Conservation (phyloP, 2,888 invertebrate species). For the Coremacera marginata region DNA sequence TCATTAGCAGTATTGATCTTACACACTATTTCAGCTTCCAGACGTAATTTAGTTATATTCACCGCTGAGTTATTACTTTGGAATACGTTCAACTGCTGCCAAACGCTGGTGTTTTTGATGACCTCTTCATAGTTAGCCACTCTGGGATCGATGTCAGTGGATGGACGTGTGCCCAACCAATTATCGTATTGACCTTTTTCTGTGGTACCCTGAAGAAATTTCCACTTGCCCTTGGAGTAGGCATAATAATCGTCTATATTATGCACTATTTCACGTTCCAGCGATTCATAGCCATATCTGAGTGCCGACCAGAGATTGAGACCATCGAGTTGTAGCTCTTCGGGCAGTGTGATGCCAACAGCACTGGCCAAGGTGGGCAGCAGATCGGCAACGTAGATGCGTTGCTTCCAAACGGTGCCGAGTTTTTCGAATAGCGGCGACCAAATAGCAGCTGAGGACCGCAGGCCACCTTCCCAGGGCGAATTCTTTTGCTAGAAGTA, state of each 20-base stretch:
- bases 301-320: constrained; percentile 79
- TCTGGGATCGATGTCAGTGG: constrained; percentile 53
- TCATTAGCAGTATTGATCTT: constrained; percentile 31
- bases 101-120: constrained; percentile 54
- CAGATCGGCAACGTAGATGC: constrained; percentile 87
- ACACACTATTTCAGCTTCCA: constrained; percentile 54
- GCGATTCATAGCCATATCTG: constrained; percentile 66
- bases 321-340: constrained; percentile 72
- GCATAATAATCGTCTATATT: constrained; percentile 76
- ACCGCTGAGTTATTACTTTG: constrained; percentile 67
- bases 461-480: constrained; percentile 87
- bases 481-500: constrained; percentile 77
- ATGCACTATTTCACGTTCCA: constrained; percentile 76
- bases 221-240: constrained; percentile 60
- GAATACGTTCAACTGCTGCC: constrained; percentile 51
- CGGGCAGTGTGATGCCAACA: constrained; percentile 61
- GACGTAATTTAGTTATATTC: constrained; percentile 64
- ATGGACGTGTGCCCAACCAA: constrained; percentile 51
- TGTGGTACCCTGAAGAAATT: constrained; percentile 64
- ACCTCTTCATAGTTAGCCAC: constrained; percentile 50
- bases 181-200: constrained; percentile 53
- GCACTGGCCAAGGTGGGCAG: constrained; percentile 77
- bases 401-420: constrained; percentile 73
- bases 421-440: constrained; percentile 73
- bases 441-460: constrained; percentile 83